Evolutionary conservation across 2,113 vertebrate species (phyloP).

Genomic region (Ptychochromis oligacanthus): DNA sequence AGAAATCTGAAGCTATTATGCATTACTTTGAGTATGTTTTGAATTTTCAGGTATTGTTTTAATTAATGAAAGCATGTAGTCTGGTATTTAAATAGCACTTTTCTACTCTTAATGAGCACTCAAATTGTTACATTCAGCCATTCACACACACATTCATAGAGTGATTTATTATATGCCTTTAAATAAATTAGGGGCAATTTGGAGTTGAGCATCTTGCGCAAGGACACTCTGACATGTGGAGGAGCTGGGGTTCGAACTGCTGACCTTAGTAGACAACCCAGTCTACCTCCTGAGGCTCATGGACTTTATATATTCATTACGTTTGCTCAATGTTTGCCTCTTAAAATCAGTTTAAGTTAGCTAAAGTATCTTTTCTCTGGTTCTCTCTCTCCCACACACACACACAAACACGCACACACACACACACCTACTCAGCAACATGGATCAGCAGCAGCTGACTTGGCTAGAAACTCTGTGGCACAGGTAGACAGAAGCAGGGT

Average conservation of each 20-base stretch:
- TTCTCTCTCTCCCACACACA: neutral
- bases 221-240: neutral
- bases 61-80: neutral
- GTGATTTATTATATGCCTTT: neutral
- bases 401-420: neutral
- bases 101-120: neutral
- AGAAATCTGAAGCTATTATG: neutral
- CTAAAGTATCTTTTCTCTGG: neutral
- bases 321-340: neutral
- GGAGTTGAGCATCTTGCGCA: neutral
- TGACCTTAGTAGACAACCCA: neutral
- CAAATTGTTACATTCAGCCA: neutral
- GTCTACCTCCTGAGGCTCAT: neutral
- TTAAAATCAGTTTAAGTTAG: slow-evolving; percentile 10
- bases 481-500: slow-evolving; percentile 68
- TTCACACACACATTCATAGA: neutral
- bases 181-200: neutral
- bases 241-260: neutral
- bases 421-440: slow-evolving; percentile 49
- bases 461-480: slow-evolving; percentile 69
- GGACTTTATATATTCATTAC: neutral
- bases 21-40: neutral
- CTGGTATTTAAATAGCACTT: neutral
- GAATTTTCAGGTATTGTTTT: neutral
- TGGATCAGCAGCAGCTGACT: slow-evolving; percentile 74